Percentiles rank a stretch among this genome's conserved stretches.
Evolutionary conservation across 2,113 vertebrate genomes (phyloP).

Genomic region (Cyprinodon tularosa): DNA sequence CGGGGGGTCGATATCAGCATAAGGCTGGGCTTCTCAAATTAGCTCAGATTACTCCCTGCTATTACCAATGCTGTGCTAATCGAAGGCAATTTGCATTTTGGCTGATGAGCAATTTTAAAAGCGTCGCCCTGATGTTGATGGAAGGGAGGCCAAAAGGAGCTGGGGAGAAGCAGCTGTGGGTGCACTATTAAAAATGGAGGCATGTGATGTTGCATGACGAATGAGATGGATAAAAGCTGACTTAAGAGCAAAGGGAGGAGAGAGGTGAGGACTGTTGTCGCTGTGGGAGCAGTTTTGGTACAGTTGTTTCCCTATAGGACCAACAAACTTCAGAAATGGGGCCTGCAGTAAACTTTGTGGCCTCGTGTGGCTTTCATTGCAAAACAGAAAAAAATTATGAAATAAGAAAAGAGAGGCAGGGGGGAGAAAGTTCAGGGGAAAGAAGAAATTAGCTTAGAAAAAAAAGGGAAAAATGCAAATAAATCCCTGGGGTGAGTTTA

Average conservation of each 20-base stretch:
- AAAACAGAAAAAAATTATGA: constrained; percentile 10
- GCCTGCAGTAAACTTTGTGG: constrained; percentile 31
- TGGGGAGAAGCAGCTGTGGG: neutral
- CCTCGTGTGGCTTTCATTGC: constrained; percentile 37
- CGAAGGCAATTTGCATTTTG: constrained; percentile 72
- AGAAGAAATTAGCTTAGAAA: constrained; percentile 18
- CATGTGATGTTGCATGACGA: neutral
- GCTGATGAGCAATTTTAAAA: constrained; percentile 66
- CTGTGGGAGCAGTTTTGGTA: constrained; percentile 8
- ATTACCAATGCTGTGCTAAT: constrained; percentile 60
- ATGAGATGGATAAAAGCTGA: neutral
- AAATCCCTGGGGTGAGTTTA: constrained; percentile 38
- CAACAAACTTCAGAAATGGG: constrained; percentile 15
- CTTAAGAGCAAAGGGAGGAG: neutral
- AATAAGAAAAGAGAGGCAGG: neutral
- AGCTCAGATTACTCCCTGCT: constrained; percentile 62
- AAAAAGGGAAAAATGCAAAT: constrained; percentile 37
- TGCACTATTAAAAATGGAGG: neutral
- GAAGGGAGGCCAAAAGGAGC: constrained; percentile 13
- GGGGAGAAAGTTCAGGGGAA: neutral
- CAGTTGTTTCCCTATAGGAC: constrained; percentile 5
- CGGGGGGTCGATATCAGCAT: constrained; percentile 51
- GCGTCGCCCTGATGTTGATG: constrained; percentile 50
- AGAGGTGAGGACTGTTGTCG: no score
- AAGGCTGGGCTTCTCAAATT: constrained; percentile 52